A percentile compares a stretch with the other conserved stretches of the same genome.
Conservation (phyloP, 2,797 vertebrate species). For the Adrianichthys oophorus region DNA sequence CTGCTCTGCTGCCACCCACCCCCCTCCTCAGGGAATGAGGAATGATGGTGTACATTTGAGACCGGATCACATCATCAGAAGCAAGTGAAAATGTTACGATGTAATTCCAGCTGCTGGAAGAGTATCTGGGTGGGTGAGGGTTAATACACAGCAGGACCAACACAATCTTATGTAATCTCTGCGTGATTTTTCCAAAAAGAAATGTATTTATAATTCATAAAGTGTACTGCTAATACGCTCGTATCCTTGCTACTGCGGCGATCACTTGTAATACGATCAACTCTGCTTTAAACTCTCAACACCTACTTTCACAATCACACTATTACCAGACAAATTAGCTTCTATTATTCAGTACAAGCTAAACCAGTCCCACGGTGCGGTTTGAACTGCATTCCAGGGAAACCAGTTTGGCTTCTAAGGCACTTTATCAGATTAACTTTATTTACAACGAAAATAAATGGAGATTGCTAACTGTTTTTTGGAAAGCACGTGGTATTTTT, state of each 20-base stretch:
- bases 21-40: conserved; percentile 38
- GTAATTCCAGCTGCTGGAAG: conserved; percentile 29
- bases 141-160: conserved; percentile 1
- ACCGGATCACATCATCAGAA: conserved; percentile 59
- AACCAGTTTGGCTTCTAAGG: conserved; percentile 44
- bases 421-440: background rate
- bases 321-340: conserved; percentile 10
- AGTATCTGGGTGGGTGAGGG: background rate
- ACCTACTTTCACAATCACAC: background rate
- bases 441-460: background rate
- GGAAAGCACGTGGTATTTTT: too few species aligned
- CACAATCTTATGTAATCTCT: conserved; percentile 23
- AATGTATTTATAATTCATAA: background rate
- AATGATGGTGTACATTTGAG: conserved; percentile 65
- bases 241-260: background rate
- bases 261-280: conserved; percentile 5
- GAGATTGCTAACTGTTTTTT: background rate
- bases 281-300: background rate
- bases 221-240: background rate
- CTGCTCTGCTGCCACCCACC: conserved; percentile 1
- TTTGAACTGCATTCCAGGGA: conserved; percentile 28
- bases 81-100: conserved; percentile 55
- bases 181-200: background rate
- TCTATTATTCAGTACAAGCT: conserved; percentile 17
- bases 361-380: conserved; percentile 44